phyloP scores from a whole-genome alignment of 2,888 invertebrate genomes.

The Hirtodrosophila histrioides region DNA sequence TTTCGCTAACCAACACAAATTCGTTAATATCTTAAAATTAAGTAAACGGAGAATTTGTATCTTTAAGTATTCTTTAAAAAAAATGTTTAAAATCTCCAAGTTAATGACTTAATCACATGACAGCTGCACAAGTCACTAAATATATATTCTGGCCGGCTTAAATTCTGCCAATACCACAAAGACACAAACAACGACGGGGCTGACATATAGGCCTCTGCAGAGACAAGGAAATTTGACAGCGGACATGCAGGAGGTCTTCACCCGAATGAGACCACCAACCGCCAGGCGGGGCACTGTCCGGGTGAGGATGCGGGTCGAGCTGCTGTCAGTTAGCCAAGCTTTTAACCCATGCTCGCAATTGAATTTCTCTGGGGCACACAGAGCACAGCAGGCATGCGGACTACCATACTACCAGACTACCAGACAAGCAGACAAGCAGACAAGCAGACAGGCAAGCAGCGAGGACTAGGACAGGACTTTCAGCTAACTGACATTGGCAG shows the following conservation, averaged over 20 bases:
- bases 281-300: slow-evolving; percentile 5
- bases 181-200: slow-evolving; percentile 2
- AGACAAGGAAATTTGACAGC: slow-evolving; percentile 60
- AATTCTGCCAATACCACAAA: slow-evolving; percentile 16
- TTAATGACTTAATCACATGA: slow-evolving; percentile 50
- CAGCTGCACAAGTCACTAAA: slow-evolving; percentile 26
- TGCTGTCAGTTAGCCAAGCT: slow-evolving; percentile 69
- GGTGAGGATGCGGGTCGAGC: slow-evolving; percentile 50
- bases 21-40: too few species aligned
- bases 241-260: slow-evolving; percentile 54
- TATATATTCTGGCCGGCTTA: slow-evolving; percentile 9
- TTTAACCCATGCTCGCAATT: slow-evolving; percentile 70
- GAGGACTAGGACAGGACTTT: slow-evolving; percentile 44
- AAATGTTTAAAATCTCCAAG: slow-evolving; percentile 23
- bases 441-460: slow-evolving; percentile 8
- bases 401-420: neutral
- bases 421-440: slow-evolving; percentile 7
- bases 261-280: slow-evolving; percentile 40
- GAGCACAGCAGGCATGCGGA: slow-evolving; percentile 18
- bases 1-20: too few species aligned
- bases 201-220: slow-evolving; percentile 34
- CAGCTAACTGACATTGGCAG: slow-evolving; percentile 71
- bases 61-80: neutral
- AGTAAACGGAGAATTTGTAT: too few species aligned
- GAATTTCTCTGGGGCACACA: slow-evolving; percentile 42